A percentile compares a stretch with the other conserved stretches of the same genome.
Evolutionary conservation across 2,797 vertebrate species (phyloP).

Genomic region (Chloroceryle inda): DNA sequence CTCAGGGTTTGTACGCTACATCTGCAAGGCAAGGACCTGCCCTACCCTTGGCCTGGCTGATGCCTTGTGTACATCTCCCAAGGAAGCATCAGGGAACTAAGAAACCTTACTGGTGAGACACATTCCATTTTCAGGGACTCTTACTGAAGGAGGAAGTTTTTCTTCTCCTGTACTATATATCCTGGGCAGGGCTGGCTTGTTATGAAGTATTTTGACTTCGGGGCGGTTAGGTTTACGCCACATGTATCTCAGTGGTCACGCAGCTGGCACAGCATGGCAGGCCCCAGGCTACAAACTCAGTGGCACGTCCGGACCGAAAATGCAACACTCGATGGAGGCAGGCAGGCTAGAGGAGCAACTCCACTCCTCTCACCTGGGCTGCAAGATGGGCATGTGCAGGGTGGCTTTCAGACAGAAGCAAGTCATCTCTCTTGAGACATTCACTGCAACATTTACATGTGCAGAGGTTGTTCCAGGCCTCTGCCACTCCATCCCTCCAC

Average conservation of each 20-base stretch:
- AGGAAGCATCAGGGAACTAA: not conserved
- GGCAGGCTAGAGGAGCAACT: accelerated
- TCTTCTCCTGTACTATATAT: not conserved
- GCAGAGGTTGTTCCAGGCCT: not conserved
- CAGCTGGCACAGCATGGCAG: not conserved
- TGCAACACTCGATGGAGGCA: accelerated
- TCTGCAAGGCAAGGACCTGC: not conserved
- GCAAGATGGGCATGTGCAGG: accelerated
- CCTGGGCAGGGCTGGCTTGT: not conserved
- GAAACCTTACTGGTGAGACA: not conserved
- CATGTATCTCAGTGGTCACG: not conserved
- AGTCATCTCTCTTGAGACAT: not conserved
- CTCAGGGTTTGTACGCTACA: not conserved
- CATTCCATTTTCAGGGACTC: not conserved
- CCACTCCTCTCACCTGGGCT: not conserved
- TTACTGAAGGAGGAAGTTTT: not conserved
- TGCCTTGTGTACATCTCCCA: not conserved
- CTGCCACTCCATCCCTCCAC: not conserved
- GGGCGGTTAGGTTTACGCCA: not conserved
- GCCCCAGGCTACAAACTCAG: not conserved
- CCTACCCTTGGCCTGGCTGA: not conserved
- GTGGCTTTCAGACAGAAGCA: not conserved
- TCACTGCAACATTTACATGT: not conserved
- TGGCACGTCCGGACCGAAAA: accelerated
- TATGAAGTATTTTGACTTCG: not conserved